Evolutionary conservation across 2,797 vertebrate genomes (phyloP), one percentile per base, ranked within the genome.

Genomic region (Anniella stebbinsi): DNA sequence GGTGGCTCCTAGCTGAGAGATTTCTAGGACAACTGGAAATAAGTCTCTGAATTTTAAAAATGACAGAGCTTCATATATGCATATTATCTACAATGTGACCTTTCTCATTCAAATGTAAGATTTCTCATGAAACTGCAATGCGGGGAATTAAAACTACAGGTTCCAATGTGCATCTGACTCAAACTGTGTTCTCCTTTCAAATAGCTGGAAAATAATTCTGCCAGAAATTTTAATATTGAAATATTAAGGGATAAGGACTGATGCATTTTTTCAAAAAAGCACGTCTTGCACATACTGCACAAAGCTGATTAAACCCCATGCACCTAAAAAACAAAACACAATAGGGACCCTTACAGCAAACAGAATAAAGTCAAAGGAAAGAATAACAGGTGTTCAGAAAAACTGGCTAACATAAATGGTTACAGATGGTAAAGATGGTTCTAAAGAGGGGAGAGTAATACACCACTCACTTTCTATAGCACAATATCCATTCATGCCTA

Each of bases 11-110:
- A 72, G n/a, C 70, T 93, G 81, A 78, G 90, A 90, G 84, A 89
- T 89, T 48, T 91, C 1, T 30, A 86, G 73, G 57, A 87, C 86
- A 96, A 89, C 1, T 86, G 13, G 18, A 91, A 89, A 80, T 38
- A 78, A 89, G 82, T 63, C 76, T 54, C 70, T 0, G 0, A 85
- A 69, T 88, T 45, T 89, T 23, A 82, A 87, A 95, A 95, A 88
- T 88, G 57, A 1, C 81, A 80, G 86, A 93, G 90, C 54, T 48
- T 69, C 85, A 63, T 5, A 84, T 75, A 80, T 88, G 23, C 2
- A 89, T 88, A 70, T 63, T 36, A 81, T 80, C 76, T 51, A 77
- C 8, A 75, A 91, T 81, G 63, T 5, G n/a, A 80, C 54, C 33
- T 51, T 41, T 77, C 86, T n/a, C n/a, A 90, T 90, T 92, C 76